A percentile compares a stretch with the other conserved stretches of the same genome.
Conservation (phyloP, 2,797 vertebrate genomes). For the Diceros bicornis region DNA sequence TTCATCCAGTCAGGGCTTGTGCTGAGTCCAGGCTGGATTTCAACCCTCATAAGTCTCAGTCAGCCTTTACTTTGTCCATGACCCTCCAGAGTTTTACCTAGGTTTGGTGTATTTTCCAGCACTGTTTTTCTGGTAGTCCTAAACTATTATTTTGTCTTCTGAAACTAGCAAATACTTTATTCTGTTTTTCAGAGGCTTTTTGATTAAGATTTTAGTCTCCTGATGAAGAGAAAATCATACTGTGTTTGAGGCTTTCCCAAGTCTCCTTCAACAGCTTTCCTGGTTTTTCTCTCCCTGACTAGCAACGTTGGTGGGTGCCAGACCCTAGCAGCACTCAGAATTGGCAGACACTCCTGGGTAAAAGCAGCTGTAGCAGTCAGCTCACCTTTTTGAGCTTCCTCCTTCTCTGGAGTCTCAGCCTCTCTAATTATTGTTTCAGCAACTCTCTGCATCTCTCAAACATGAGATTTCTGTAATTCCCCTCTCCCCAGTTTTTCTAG, state of each 20-base stretch:
- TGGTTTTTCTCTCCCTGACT: background rate
- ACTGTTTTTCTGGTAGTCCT: background rate
- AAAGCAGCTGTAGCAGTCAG: background rate
- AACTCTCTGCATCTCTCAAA: background rate
- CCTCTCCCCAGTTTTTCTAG: background rate
- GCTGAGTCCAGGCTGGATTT: background rate
- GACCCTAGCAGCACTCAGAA: background rate
- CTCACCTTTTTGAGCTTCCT: background rate
- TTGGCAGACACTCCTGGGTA: background rate
- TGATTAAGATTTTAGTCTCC: conserved; percentile 38
- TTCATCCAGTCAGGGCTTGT: background rate
- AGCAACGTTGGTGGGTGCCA: background rate
- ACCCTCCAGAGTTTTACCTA: background rate
- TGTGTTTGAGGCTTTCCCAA: background rate
- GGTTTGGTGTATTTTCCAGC: conserved; percentile 4
- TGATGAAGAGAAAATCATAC: background rate
- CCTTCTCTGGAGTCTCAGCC: background rate
- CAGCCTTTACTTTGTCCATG: background rate
- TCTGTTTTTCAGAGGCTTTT: background rate
- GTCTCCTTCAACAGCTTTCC: background rate
- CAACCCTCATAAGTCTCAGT: background rate
- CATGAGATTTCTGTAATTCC: background rate
- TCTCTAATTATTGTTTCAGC: background rate
- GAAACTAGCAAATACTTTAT: background rate
- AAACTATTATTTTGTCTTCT: conserved; percentile 31